Evolutionary conservation across 2,113 vertebrate genomes (phyloP).

Genomic region (Apteryx mantelli): DNA sequence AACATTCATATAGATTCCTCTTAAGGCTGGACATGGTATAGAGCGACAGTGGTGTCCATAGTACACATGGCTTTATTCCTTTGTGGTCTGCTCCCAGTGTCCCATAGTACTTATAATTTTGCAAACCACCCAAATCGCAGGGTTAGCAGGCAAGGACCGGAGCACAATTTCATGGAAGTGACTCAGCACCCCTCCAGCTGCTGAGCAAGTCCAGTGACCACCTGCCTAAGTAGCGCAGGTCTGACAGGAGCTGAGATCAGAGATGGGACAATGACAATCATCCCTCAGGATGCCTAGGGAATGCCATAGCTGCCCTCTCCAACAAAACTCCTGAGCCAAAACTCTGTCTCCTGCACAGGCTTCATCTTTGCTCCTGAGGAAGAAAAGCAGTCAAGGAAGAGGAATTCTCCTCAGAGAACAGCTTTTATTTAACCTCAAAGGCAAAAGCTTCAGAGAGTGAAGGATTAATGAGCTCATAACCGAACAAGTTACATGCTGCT

Average conservation of each 20-base stretch:
- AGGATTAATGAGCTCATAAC: not conserved
- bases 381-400: not conserved
- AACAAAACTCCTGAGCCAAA: not conserved
- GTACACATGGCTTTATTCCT: not conserved
- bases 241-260: not conserved
- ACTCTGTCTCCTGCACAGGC: not conserved
- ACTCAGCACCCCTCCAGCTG: not conserved
- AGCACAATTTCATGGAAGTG: fast-evolving
- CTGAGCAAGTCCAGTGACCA: not conserved
- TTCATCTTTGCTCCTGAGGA: not conserved
- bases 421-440: constrained; percentile 44
- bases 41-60: fast-evolving
- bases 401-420: not conserved
- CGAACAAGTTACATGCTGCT: not conserved
- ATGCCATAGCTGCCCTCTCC: not conserved
- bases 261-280: not conserved
- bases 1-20: not conserved
- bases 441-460: not conserved
- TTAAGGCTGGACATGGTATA: not conserved
- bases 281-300: not conserved
- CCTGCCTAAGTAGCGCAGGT: not conserved
- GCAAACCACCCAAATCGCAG: not conserved
- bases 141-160: not conserved
- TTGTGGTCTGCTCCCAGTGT: not conserved
- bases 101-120: not conserved